Base-by-base conservation (phyloP, 2,797 vertebrate genomes). In the Anniella stebbinsi region DNA sequence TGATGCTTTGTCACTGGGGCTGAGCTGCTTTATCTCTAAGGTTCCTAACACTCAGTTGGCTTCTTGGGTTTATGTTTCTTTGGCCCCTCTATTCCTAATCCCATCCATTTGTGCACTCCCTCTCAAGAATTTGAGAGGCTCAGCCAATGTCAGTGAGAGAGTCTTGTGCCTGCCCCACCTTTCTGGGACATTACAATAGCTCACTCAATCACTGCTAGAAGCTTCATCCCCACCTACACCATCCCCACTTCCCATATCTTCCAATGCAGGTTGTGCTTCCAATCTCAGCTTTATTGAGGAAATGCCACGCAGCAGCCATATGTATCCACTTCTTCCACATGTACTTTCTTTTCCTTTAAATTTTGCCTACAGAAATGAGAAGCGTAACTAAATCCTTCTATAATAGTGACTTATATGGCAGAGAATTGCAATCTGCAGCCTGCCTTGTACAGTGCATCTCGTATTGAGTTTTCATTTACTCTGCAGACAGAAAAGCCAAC, bases 391-490 rank as follows among this genome's bases (percentile, higher is more conserved):
- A 81, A 57, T 73, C 11, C 54, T 41, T 36, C 41, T 60, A 54
- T 88, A 86, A 73, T 73, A 66, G 41, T 54, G 13, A 57, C 75
- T 80, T 84, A 73, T 72, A 85, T 75, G 51, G 76, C 54, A 80
- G 36, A 88, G 67, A 66, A 75, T 86, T 73, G 69, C 82, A 80
- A 80, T 87, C 70, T 83, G 60, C 63, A 87, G 36, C 51, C 84
- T 87, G 70, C 38, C 38, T 83, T 69, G 38, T 70, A 63, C 70
- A 17, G 21, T 60, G 33, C 11, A 89, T 78, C 51, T 41, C 41
- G 9, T 86, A 73, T 33, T 78, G 80, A 89, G 72, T 72, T 89
- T 82, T 89, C 84, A 87, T 87, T 87, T 87, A 63, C 33, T 72
- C 33, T 72, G 25, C 45, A 86, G 84, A 82, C n/a, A 36, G 63